A percentile compares a stretch with the other conserved stretches of the same genome.
phyloP scores from a whole-genome alignment of 2,888 invertebrate genomes.

The Loripinus fragilis region DNA sequence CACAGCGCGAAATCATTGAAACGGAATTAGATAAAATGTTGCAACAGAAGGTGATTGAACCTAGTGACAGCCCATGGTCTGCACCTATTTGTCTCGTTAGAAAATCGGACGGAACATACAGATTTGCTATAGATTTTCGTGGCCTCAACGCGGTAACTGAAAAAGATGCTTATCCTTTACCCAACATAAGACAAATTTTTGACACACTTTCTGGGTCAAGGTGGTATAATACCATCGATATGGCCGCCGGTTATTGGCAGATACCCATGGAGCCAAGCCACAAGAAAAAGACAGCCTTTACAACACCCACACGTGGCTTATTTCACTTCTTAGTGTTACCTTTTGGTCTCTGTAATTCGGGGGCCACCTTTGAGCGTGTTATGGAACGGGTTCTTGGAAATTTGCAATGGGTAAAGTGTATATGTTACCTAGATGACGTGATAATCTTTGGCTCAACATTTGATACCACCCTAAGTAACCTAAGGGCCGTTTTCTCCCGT shows the following conservation, averaged over 20 bases:
- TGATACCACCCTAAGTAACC: background rate
- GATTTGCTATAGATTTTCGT: conserved; percentile 4
- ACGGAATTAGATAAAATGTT: conserved; percentile 12
- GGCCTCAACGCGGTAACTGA: background rate
- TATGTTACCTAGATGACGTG: background rate
- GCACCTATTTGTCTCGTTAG: background rate
- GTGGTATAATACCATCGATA: background rate
- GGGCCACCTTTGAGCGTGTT: background rate
- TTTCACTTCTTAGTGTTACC: background rate
- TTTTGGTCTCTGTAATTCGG: background rate
- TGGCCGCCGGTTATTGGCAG: background rate
- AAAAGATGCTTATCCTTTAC: conserved; percentile 1
- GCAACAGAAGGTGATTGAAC: conserved; percentile 1
- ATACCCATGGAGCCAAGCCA: background rate
- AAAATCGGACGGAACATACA: background rate
- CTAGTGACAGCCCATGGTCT: background rate
- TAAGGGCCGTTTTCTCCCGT: background rate
- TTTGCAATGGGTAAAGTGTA: background rate
- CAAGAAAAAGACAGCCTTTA: background rate
- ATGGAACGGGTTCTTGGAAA: background rate
- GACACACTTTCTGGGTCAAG: background rate
- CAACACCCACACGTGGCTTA: background rate
- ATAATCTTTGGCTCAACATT: background rate
- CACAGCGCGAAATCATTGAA: conserved; percentile 4
- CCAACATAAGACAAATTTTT: conserved; percentile 9